Base-by-base conservation (phyloP, 2,113 vertebrate species). In the Etia nguti region DNA sequence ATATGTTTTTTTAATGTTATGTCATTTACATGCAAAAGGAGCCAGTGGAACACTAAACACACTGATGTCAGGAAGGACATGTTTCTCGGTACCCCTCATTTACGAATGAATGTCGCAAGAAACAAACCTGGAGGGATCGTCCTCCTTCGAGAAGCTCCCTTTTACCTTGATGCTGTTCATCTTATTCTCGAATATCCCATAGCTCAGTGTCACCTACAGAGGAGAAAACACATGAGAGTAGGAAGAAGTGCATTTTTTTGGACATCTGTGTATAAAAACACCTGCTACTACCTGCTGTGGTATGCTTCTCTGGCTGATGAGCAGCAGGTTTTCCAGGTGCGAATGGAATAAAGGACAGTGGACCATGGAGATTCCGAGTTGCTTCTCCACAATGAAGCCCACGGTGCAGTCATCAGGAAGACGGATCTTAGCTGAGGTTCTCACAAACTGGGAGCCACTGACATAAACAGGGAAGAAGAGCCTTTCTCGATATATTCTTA, bases 391-490 rank as follows among this genome's bases (percentile, higher is more conserved):
- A 13, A 99, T 99, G 90, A 98, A 99, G n/a, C 98, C 98, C 90
- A 99, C 95, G 0, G 97, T 98, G 86, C 98, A 98, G 95, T 99
- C 98, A 0, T 99, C 98, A 0, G 98, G 98, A 80, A 99, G 96
- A 38, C 97, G 97, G 92, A 99, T 99, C 46, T 90, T 95, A 4
- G 97, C 96, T 0, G 98, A 97, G 0, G 97, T 98, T 90, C 93
- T 94, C 94, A 97, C 79, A 2, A 99, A 98, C 87, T 86, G 95
- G 18, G 91, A 89, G 60, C 98, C 97, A 0, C 98, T 98, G 90
- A 48, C 56, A 81, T 4, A 38, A 36, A 56, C 15, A 85, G 11
- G 20, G 10, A 1, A 56, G 7, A 59, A 80, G 54, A 56, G 34
- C 7, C 3, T 43, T 4, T 79, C 24, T 77, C 31, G 38, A 5